A percentile compares a stretch with the other conserved stretches of the same genome.
These are phyloP conservation scores for Dascillus cervinus DNA, from an alignment of 2,888 invertebrate genomes.

Conservation along the genomic window DNA sequence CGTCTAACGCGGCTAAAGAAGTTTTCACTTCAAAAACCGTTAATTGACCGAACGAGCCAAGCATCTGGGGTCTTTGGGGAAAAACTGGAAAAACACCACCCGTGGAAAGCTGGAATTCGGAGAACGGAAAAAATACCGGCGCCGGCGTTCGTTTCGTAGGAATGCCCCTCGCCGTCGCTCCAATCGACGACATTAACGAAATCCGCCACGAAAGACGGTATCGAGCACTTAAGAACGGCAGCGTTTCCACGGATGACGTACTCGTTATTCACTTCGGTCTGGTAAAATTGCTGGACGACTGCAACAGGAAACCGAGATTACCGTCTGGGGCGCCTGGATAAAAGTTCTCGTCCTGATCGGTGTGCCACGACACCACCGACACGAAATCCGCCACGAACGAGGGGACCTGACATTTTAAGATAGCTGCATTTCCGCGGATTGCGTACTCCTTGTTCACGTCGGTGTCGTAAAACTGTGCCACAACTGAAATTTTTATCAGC, in stretches of 20 bases:
- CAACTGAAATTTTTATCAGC: conserved; percentile 48
- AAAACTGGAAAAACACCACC: conserved; percentile 15
- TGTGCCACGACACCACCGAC: conserved; percentile 78
- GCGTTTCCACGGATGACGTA: conserved; percentile 85
- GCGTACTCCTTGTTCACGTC: conserved; percentile 86
- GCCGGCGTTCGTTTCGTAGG: conserved; percentile 53
- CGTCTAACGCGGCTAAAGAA: no score
- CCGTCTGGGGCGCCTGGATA: conserved; percentile 48
- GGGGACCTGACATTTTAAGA: conserved; percentile 83
- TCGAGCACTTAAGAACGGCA: conserved; percentile 80
- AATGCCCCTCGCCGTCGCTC: conserved; percentile 73
- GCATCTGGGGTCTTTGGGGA: conserved; percentile 6
- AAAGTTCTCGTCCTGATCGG: conserved; percentile 68
- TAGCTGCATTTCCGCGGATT: conserved; percentile 81
- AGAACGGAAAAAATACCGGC: conserved; percentile 46
- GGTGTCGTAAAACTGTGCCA: conserved; percentile 73
- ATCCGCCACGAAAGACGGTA: conserved; percentile 85
- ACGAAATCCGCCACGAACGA: conserved; percentile 92
- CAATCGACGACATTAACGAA: conserved; percentile 83
- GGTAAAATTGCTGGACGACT: conserved; percentile 88
- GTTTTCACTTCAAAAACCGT: conserved; percentile 11
- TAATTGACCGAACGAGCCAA: neutral
- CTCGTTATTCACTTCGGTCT: conserved; percentile 86
- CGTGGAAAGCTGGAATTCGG: conserved; percentile 20
- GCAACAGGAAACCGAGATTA: conserved; percentile 34